Evolutionary conservation across 2,888 invertebrate genomes (phyloP).

Genomic region (Lasius fuliginosus): DNA sequence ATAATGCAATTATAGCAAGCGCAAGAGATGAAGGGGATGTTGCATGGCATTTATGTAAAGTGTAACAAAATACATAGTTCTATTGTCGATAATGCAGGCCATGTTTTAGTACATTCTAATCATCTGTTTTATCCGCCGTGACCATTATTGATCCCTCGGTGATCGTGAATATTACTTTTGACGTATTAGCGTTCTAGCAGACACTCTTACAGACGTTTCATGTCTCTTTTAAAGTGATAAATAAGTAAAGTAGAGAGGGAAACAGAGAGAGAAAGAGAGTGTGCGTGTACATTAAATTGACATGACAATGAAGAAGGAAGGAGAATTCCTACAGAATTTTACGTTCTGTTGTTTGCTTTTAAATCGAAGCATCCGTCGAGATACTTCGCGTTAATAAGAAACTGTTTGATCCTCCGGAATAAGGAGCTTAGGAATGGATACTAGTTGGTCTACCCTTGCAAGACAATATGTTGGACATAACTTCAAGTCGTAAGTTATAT

Average conservation of each 20-base stretch:
- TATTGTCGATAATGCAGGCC: constrained; percentile 67
- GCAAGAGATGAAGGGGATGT: background rate
- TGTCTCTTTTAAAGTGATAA: background rate
- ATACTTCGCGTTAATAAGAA: constrained; percentile 58
- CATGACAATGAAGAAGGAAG: constrained; percentile 36
- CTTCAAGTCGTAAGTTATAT: constrained; percentile 80
- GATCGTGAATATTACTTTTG: constrained; percentile 47
- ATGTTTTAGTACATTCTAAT: background rate
- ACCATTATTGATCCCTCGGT: constrained; percentile 77
- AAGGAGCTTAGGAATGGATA: constrained; percentile 82
- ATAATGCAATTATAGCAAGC: background rate
- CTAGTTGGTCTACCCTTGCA: constrained; percentile 72
- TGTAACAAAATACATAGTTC: background rate
- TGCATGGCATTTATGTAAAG: background rate
- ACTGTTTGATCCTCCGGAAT: constrained; percentile 56
- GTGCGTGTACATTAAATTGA: constrained; percentile 44
- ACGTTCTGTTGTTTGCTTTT: constrained; percentile 23
- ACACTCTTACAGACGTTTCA: background rate
- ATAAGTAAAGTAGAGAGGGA: background rate
- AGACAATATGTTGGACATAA: constrained; percentile 78
- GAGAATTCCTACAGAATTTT: constrained; percentile 19
- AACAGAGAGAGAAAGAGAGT: constrained; percentile 1
- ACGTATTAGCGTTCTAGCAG: constrained; percentile 61
- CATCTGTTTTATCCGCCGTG: constrained; percentile 75
- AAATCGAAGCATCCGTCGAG: constrained; percentile 13